Evolutionary conservation across 2,113 vertebrate genomes (phyloP).

Genomic region (Condylura cristata): DNA sequence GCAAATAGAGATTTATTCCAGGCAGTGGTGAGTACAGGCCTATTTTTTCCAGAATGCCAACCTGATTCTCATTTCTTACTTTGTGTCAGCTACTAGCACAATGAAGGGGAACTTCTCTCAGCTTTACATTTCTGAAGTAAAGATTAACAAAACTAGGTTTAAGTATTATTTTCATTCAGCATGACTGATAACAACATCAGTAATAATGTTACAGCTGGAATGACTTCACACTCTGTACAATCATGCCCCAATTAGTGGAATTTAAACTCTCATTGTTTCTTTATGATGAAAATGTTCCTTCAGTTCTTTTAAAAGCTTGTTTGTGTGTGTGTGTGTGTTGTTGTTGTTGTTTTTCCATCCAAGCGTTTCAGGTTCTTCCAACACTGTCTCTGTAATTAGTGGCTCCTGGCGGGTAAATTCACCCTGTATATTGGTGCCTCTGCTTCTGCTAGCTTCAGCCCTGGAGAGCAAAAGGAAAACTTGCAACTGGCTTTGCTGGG

Average conservation of each 20-base stretch:
- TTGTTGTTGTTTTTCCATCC: not conserved
- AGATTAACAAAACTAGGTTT: not conserved
- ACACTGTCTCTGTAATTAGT: not conserved
- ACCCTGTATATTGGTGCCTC: not conserved
- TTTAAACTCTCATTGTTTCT: not conserved
- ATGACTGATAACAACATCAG: not conserved
- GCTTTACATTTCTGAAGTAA: not conserved
- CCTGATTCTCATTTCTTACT: slow-evolving; percentile 16
- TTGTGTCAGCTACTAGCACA: slow-evolving; percentile 14
- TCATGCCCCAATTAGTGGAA: not conserved
- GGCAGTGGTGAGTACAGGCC: not conserved
- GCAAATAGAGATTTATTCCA: not conserved
- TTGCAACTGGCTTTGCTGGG: not conserved
- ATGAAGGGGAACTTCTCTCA: not conserved
- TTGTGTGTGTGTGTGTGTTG: no score
- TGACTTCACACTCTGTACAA: not conserved
- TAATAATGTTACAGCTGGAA: not conserved
- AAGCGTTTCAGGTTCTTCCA: not conserved
- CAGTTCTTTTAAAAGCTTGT: not conserved
- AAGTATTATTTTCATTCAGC: not conserved
- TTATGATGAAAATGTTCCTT: slow-evolving; percentile 7
- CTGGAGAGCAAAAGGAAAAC: not conserved
- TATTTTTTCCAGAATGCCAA: slow-evolving; percentile 10
- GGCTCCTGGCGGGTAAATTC: not conserved
- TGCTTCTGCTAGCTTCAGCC: not conserved